Base-by-base conservation (phyloP, 2,888 invertebrate genomes). In the Syrista parreyssii region DNA sequence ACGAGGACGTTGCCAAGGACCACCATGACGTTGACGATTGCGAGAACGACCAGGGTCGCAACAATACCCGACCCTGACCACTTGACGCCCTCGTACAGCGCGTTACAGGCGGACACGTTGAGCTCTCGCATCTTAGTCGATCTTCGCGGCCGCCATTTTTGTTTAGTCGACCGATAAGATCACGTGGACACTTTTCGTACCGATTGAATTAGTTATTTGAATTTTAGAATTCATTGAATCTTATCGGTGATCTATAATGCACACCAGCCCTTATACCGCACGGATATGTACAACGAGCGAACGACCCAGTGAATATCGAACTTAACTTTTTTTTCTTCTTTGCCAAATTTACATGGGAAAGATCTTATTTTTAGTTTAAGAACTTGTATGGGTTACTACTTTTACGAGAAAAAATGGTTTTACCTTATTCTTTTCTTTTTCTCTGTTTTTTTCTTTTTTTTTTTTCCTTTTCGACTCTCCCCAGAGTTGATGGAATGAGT, bases 1-100 rank as follows among this genome's bases (percentile, higher is more conserved):
- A 98, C 98, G 84, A 98, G 94, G 90, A 97, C 96, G 93, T 98
- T 98, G 78, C 96, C 98, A 79, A 96, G 95, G 83, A 98, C 96
- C 83, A 98, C 98, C 91, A 97, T 94, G 75, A 98, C 95, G 92
- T 97, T 96, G 90, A 98, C 96, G 86, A 97, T 94, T 82, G 95
- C 95, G 83, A 97, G 93, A 86, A 97, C 94, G 87, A 96, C 95
- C 88, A 97, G 93, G 89, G 96, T 96, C 87, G 94, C 93, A 89
- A 97, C 93, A 91, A 95, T 95, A 90, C 94, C 93, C 84, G 96
- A 95, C 92, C 96, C 96, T 91, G 95, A 94, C 97, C 97, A 97
- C 92, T 94, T 94, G 89, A 97, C 96, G 92, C 94, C 94, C 91
- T 96, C 95, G 88, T 95, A 94, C 92, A 96, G 94, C 92, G 95